Evolutionary conservation across 2,888 invertebrate species (phyloP), one percentile per base, ranked within the genome.

Genomic region (Lasioglossum malachurum): DNA sequence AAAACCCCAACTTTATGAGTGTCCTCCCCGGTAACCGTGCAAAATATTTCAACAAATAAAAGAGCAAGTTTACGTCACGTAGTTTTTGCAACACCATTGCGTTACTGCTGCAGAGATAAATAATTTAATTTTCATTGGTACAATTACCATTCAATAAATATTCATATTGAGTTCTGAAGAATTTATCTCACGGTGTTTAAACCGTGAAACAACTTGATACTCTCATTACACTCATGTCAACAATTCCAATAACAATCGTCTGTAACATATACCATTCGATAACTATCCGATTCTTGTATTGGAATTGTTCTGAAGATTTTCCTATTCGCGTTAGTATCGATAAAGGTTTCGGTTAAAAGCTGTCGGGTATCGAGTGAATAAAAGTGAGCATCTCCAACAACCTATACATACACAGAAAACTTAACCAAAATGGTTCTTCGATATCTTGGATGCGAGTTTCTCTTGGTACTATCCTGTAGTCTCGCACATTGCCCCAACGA

Each of bases 371-470:
- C 31, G 2, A 31, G 5, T 64, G 64, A 64, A 64, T 64, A 64
- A 64, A 64, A 16, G 64, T 31, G 31, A 64, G 64, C 64, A 64
- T 64, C 27, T 31, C 31, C 64, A 19, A 64, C 64, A 64, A 64
- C 60, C 60, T 60, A 19, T 19, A 44, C 12, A 12, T 3, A 31
- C 8, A 64, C 64, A 64, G 64, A 31, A 64, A 64, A 31, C 64
- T 64, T 64, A 64, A 64, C 64, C 64, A 64, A 64, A 31, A 64
- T 64, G 64, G 64, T 64, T 64, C 64, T 64, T 64, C 64, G 64
- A 64, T 64, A 64, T 64, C 27, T 31, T 31, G 7, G 3, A 64
- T 19, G 31, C 5, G 19, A 64, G 64, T 64, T 64, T 31, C 31
- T 31, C 31, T 64, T 31, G 3, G 3, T 64, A 5, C 7, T 19